Base-by-base conservation (phyloP, 2,888 invertebrate species). In the Charanyca ferruginea region DNA sequence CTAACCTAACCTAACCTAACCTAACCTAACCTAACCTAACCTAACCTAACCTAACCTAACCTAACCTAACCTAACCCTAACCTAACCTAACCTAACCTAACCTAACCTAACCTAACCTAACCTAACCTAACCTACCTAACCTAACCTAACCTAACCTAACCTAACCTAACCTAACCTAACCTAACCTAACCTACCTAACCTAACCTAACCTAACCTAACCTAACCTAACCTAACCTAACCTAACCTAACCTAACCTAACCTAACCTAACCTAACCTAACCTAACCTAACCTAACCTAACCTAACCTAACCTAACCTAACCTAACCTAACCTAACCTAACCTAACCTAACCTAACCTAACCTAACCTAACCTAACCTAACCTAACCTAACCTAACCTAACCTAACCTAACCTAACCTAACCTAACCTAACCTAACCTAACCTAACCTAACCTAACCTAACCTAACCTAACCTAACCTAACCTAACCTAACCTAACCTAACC, bases 161-260 rank as follows among this genome's bases (percentile, higher is more conserved):
- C 62, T 48, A 63, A 63, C 62, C 62, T 63, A 62, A 63, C 62
- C 62, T 54, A 55, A 58, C 60, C 58, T 61, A 59, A 44, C 45
- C 45, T 52, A 69, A 66, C 45, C 66, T 57, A 45, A 57, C 57
- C 48, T 51, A 55, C 57, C 62, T 45, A 63, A 51, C 62, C 44
- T 20, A 51, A 51, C 47, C 62, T 52, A 42, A 61, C 54, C 38
- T 60, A 60, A n/a, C n/a, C n/a, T n/a, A n/a, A n/a, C n/a, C n/a
- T 62, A 63, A 72, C 64, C 63, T 58, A 71, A 60, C 66, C 63
- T 63, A 63, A 64, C 63, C 60, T 65, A 65, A 65, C 70, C 70
- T 65, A 70, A 70, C 70, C 70, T 65, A 71, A 59, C 57, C 71
- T 52, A 70, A 70, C 69, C 69, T 64, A 69, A 64, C 69, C 69